Evolutionary conservation across 2,113 vertebrate species (phyloP).

Genomic region (Leucoraja erinaceus): DNA sequence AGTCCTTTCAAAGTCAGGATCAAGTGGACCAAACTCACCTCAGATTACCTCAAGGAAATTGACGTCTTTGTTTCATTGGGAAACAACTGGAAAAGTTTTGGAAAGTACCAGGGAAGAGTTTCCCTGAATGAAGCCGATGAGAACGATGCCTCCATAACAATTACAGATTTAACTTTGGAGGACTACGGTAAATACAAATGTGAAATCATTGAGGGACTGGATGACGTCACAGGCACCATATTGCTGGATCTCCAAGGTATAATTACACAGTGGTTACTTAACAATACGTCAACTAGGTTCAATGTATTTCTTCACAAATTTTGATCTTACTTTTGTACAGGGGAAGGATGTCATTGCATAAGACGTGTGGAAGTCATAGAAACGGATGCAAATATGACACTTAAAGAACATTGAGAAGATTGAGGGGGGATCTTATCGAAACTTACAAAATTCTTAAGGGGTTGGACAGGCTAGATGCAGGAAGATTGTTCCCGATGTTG

Average conservation of each 20-base stretch:
- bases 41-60: conserved; percentile 68
- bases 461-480: too few relatives aligned
- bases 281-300: not conserved
- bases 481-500: too few relatives aligned
- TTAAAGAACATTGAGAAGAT: too few relatives aligned
- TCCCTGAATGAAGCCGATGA: conserved; percentile 58
- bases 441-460: too few relatives aligned
- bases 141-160: conserved; percentile 72
- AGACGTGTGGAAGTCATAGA: not conserved
- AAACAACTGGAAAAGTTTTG: conserved; percentile 72
- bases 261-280: not conserved
- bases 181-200: conserved; percentile 82
- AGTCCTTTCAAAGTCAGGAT: conserved; percentile 64
- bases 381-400: too few relatives aligned
- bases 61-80: conserved; percentile 82
- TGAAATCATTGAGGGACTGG: conserved; percentile 75
- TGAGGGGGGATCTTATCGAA: too few relatives aligned
- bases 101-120: conserved; percentile 65
- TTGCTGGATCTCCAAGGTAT: conserved; percentile 68
- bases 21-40: conserved; percentile 84
- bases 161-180: conserved; percentile 64
- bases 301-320: not conserved
- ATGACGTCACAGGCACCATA: conserved; percentile 66
- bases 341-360: not conserved
- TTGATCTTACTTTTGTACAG: not conserved